phyloP scores from a whole-genome alignment of 2,888 invertebrate species.

The Sesia bembeciformis region DNA sequence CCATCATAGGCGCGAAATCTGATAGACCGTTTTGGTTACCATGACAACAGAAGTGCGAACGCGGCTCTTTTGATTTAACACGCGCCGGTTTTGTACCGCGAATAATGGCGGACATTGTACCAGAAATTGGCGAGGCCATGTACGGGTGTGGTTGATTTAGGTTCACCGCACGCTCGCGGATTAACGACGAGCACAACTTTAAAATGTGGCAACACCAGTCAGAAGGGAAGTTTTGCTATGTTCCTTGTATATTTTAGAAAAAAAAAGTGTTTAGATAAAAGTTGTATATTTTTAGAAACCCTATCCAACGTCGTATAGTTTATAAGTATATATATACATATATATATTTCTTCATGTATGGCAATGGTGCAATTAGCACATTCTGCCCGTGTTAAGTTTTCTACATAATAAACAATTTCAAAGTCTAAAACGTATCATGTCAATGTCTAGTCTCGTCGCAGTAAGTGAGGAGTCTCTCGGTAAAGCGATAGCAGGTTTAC shows the following conservation, averaged over 20 bases:
- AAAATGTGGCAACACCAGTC: not conserved
- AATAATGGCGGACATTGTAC: conserved; percentile 30
- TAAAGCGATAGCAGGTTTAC: too few relatives aligned
- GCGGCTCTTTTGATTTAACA: conserved; percentile 58
- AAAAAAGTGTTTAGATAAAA: not conserved
- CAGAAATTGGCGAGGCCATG: conserved; percentile 31
- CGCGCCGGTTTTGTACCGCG: conserved; percentile 27
- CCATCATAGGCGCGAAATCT: conserved; percentile 46
- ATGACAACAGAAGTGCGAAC: conserved; percentile 45
- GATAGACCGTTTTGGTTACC: conserved; percentile 50
- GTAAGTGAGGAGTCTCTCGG: too few relatives aligned
- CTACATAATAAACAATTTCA: too few relatives aligned
- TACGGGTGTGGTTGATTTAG: conserved; percentile 11
- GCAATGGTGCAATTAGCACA: too few relatives aligned
- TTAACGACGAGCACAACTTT: not conserved
- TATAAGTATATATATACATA: not conserved
- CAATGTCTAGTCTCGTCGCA: too few relatives aligned
- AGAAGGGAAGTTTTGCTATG: not conserved
- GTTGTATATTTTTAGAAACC: not conserved
- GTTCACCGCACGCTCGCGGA: not conserved
- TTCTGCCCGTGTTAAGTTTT: too few relatives aligned
- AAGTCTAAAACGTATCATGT: too few relatives aligned
- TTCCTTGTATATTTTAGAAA: not conserved
- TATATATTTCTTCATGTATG: not conserved
- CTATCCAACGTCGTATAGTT: not conserved